Evolutionary conservation across 2,113 vertebrate species (phyloP), one percentile per base, ranked within the genome.

Genomic region (Pygoscelis adeliae): DNA sequence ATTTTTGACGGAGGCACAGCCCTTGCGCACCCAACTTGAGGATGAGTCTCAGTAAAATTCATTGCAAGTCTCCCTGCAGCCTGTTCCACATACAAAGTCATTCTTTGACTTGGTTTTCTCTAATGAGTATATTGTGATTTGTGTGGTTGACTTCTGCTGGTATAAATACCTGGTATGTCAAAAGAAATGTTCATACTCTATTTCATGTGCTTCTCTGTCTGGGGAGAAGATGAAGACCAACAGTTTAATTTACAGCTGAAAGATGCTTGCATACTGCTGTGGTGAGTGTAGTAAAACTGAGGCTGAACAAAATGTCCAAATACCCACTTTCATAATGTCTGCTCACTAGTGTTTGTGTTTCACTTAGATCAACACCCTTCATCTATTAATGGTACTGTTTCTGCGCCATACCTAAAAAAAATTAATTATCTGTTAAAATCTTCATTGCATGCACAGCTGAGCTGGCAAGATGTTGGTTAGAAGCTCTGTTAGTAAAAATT

Each of bases 201-300:
- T 87, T 94, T 93, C 50, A 49, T 58, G 55, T 87, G 20, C 36
- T 84, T 58, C n/a, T 93, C 56, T 47, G n/a, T 82, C 69, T 87
- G 87, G n/a, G 50, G 27, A 61, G 74, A 79, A 88, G 49, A 84
- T 52, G 46, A 47, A 93, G 83, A 72, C 30, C 34, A 74, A 27
- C 42, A 81, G 63, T 78, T 94, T 73, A 91, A 73, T 73, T 85
- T 78, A 74, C 59, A 96, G 32, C 87, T 85, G 73, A 87, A 94
- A 73, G 69, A 78, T 87, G n/a, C 62, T 89, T 83, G 30, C 50
- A 32, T 84, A 15, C 32, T 66, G 69, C 63, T 58, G 65, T 74
- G 42, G 38, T 81, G 69, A 83, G 21, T 56, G 30, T 50, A 53
- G 46, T 42, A 62, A 42, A 82, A 91, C 44, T 82, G 32, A 44